Percentiles rank a stretch among this genome's conserved stretches.
phyloP scores from a whole-genome alignment of 2,888 invertebrate species.

The Ophonus ardosiacus region DNA sequence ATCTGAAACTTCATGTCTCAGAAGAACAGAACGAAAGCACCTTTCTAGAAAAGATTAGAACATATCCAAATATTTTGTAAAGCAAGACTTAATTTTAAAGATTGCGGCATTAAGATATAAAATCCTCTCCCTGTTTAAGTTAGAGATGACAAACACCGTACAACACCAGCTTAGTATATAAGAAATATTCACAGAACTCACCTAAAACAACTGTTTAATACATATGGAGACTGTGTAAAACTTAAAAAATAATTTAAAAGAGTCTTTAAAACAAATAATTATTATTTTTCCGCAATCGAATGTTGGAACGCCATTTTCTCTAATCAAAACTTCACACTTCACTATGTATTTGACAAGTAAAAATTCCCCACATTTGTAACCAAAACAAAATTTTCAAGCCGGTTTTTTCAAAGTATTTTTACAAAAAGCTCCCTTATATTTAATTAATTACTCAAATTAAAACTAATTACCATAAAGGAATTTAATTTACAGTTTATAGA shows the following conservation, averaged over 20 bases:
- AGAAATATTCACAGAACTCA: conserved; percentile 47
- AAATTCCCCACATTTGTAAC: conserved; percentile 46
- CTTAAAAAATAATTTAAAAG: conserved; percentile 56
- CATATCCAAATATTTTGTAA: conserved; percentile 7
- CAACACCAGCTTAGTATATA: neutral
- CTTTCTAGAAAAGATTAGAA: conserved; percentile 15
- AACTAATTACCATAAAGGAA: neutral
- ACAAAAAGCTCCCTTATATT: neutral
- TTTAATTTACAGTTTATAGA: neutral
- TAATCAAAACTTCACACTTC: conserved; percentile 59
- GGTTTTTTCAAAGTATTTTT: conserved; percentile 23
- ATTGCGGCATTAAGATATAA: conserved; percentile 3
- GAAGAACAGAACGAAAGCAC: conserved; percentile 24
- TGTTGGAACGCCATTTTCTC: conserved; percentile 59
- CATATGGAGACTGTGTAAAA: conserved; percentile 57
- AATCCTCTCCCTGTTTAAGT: conserved; percentile 39
- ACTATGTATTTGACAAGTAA: conserved; percentile 46
- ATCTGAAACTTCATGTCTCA: conserved; percentile 7
- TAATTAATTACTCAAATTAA: neutral
- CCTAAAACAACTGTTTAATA: conserved; percentile 60
- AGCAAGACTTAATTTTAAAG: conserved; percentile 23
- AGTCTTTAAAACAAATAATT: conserved; percentile 57
- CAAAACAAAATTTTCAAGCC: conserved; percentile 3
- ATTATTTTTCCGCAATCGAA: conserved; percentile 60
- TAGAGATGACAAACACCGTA: conserved; percentile 39